A percentile compares a stretch with the other conserved stretches of the same genome.
Conservation (phyloP, 2,797 vertebrate species). For the Centropyge bicolor region DNA sequence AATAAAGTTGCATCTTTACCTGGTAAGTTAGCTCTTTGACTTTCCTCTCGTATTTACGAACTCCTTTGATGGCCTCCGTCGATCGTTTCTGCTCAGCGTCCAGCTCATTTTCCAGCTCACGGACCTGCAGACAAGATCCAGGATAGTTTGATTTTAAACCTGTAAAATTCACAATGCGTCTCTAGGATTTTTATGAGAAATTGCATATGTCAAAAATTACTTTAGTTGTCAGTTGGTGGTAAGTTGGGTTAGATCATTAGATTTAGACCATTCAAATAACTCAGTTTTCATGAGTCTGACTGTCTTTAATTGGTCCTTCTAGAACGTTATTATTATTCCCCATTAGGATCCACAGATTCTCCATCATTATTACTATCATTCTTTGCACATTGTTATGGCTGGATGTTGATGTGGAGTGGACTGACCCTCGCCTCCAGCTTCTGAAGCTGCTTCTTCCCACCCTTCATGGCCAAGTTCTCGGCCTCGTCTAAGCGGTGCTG, state of each 20-base stretch:
- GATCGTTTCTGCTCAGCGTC: constrained; percentile 87
- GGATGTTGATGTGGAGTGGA: not conserved
- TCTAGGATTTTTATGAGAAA: not conserved
- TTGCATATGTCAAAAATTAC: too few species aligned
- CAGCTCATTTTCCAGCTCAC: constrained; percentile 87
- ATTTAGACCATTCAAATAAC: too few species aligned
- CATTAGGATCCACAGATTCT: not conserved
- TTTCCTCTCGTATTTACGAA: constrained; percentile 88
- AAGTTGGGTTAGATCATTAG: too few species aligned
- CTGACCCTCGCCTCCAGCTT: constrained; percentile 87
- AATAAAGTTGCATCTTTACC: constrained; percentile 67
- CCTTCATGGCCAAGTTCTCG: constrained; percentile 88
- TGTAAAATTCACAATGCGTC: not conserved
- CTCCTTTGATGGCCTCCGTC: constrained; percentile 85
- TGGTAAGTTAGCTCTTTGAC: constrained; percentile 90
- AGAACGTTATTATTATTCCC: not conserved
- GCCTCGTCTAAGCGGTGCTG: constrained; percentile 86
- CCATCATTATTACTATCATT: not conserved
- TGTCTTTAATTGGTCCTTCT: not conserved
- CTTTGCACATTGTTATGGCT: too few species aligned
- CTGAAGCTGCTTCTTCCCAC: constrained; percentile 90
- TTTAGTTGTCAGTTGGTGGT: too few species aligned
- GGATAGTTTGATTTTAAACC: not conserved
- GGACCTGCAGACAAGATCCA: constrained; percentile 77
- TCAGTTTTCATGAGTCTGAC: too few species aligned